These are phyloP conservation scores for Peromyscus polionotus DNA, from an alignment of 2,113 vertebrate genomes.

Conservation along the genomic window DNA sequence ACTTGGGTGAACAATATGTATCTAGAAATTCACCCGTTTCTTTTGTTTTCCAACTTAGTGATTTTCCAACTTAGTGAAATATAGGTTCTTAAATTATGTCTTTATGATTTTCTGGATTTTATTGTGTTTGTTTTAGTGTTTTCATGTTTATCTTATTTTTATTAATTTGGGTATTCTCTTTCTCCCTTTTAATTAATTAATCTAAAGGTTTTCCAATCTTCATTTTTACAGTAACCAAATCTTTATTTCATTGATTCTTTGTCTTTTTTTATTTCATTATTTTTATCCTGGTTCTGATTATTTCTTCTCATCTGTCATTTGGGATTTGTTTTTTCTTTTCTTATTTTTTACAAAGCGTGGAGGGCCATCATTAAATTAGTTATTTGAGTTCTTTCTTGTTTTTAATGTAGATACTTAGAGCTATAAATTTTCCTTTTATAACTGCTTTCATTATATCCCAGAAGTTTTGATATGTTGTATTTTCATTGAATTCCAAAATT, in stretches of 20 bases:
- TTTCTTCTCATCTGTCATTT: not conserved
- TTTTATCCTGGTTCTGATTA: not conserved
- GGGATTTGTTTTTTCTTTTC: not conserved
- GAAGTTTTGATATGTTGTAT: not conserved
- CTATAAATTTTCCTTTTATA: not conserved
- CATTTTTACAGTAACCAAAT: not conserved
- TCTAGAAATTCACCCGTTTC: not conserved
- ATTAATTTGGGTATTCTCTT: not conserved
- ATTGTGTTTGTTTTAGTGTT: not conserved
- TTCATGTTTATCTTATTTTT: not conserved
- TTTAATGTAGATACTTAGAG: not conserved
- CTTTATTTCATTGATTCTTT: not conserved
- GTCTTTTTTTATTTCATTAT: not conserved
- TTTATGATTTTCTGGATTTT: not conserved
- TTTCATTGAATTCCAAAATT: not conserved
- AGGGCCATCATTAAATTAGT: not conserved
- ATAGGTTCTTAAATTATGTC: not conserved
- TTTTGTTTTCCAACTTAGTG: not conserved
- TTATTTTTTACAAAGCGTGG: not conserved
- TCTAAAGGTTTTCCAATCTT: not conserved
- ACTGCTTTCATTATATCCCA: not conserved
- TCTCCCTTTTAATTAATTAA: not conserved
- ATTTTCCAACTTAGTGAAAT: not conserved
- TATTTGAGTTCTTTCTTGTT: not conserved
- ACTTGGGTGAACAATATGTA: not conserved